These are phyloP conservation scores for Etheostoma nigrum DNA, from an alignment of 2,797 vertebrate genomes.

Conservation along the genomic window DNA sequence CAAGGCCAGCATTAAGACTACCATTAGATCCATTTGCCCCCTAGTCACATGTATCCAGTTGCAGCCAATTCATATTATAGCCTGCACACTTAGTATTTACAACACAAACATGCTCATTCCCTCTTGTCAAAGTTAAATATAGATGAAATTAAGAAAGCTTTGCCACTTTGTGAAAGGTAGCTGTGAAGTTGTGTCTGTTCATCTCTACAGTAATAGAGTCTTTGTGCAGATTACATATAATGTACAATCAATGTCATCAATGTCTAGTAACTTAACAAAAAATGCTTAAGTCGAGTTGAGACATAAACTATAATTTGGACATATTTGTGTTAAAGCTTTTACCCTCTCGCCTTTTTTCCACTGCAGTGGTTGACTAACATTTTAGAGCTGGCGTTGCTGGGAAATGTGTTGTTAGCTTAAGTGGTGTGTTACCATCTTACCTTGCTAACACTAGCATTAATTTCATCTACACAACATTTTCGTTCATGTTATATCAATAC, in stretches of 20 bases:
- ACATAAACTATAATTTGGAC: not conserved
- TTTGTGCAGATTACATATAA: not conserved
- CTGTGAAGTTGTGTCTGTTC: conserved; percentile 41
- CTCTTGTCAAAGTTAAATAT: conserved; percentile 74
- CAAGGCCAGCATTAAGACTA: conserved; percentile 81
- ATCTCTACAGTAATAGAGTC: conserved; percentile 14
- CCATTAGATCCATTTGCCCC: conserved; percentile 82
- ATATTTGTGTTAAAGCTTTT: not conserved
- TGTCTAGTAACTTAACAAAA: too few relatives aligned
- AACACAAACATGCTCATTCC: conserved; percentile 77
- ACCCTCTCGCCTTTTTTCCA: not conserved
- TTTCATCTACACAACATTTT: not conserved
- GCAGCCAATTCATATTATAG: conserved; percentile 84
- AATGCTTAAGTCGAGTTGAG: not conserved
- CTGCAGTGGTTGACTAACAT: not conserved
- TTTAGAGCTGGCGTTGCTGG: not conserved
- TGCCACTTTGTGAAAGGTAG: conserved; percentile 44
- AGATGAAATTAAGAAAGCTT: conserved; percentile 61
- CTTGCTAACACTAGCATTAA: not conserved
- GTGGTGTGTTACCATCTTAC: not conserved
- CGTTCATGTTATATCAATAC: not conserved
- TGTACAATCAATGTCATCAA: not conserved
- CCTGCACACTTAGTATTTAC: conserved; percentile 79
- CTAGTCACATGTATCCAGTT: conserved; percentile 83
- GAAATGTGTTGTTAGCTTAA: not conserved